Base-by-base conservation (phyloP, 2,888 invertebrate genomes). In the Acanthosepion esculentum region DNA sequence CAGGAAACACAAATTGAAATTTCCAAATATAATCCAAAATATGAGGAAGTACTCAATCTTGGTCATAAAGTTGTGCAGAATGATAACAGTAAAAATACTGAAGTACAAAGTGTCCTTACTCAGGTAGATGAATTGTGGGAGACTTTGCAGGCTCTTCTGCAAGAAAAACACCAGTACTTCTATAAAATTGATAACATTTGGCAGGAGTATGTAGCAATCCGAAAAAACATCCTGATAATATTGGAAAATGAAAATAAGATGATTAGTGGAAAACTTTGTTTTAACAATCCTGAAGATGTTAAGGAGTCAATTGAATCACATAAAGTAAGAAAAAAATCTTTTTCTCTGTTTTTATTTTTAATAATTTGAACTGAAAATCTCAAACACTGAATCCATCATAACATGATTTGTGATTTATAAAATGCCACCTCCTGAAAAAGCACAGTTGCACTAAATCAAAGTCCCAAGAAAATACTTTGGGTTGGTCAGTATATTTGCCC, bases 11-110 rank as follows among this genome's bases (percentile, higher is more conserved):
- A 97, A 94, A 96, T 96, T 94, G 96, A 97, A 91, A 96, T 97
- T 94, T 96, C 96, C 91, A 95, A 95, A 20, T 95, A 96, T 95
- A 96, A 96, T 95, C 96, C 97, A 91, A 96, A 97, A 94, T 97
- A 96, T 98, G 98, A 94, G 98, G 98, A 96, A 97, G 99, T 95
- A 98, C 99, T 98, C 98, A 98, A 96, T 98, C 98, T 97, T 98
- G 99, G 97, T 98, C 98, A 96, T 41, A 96, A 97, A 95, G 96
- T 97, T 95, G 96, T 96, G 96, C 96, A 96, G 91, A 95, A 96
- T 26, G 97, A 97, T 95, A 95, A 96, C 48, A 95, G 95, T 78
- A 96, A 96, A 94, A 95, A 95, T 23, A 95, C 95, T 1, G 95
- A 96, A 48, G 96, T 96, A n/a, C 96, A 97, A 95, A 95, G 96